Percentiles rank a stretch among this genome's conserved stretches.
Conservation (phyloP, 2,113 vertebrate species). For the Heterocephalus glaber region DNA sequence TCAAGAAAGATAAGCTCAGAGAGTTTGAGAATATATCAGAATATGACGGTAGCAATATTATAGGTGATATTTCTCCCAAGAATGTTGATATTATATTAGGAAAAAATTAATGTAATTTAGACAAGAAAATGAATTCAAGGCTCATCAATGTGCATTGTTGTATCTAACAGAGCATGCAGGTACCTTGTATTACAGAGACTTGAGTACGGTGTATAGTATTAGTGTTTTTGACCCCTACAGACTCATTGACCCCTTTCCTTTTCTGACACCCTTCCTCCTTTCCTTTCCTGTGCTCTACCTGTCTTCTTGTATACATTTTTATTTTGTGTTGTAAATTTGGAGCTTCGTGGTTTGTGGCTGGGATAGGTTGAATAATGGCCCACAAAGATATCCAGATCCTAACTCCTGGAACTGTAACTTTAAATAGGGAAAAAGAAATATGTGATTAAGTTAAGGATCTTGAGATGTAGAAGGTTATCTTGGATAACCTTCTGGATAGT, state of each 20-base stretch:
- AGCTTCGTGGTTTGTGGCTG: neutral
- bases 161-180: neutral
- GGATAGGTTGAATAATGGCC: neutral
- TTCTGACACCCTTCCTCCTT: neutral
- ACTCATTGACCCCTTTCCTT: fast-evolving
- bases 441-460: neutral
- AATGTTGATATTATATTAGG: neutral
- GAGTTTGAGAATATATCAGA: neutral
- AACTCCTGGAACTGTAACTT: neutral
- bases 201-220: neutral
- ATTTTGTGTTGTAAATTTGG: neutral
- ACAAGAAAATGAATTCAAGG: neutral
- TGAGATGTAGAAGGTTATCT: neutral
- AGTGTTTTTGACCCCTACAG: neutral
- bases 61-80: neutral
- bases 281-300: neutral
- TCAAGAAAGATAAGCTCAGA: conserved; percentile 7
- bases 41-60: neutral
- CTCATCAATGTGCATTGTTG: neutral
- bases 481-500: neutral
- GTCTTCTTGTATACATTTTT: neutral
- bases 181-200: neutral
- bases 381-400: neutral
- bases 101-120: neutral
- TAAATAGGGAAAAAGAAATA: neutral